These are phyloP conservation scores for Polyploca ridens DNA, from an alignment of 2,888 invertebrate species.

Conservation along the genomic window DNA sequence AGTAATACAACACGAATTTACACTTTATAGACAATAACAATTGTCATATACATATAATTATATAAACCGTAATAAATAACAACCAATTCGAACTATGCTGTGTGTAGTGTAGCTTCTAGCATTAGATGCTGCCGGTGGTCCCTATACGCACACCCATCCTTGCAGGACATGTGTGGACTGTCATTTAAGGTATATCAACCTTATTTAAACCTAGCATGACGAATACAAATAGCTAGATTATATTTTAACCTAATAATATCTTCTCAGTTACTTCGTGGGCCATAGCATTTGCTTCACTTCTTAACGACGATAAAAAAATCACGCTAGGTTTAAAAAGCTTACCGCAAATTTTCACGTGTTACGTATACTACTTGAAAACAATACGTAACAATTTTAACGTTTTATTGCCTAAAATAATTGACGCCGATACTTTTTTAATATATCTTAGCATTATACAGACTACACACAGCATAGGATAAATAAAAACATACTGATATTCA, in stretches of 20 bases:
- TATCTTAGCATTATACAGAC: not conserved
- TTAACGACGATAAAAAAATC: too few species aligned
- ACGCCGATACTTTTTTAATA: not conserved
- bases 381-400: not conserved
- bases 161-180: not conserved
- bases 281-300: too few species aligned
- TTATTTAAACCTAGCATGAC: not conserved
- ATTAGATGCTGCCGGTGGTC: slow-evolving; percentile 7
- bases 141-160: not conserved
- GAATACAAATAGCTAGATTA: not conserved
- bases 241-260: not conserved
- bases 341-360: not conserved
- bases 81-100: slow-evolving; percentile 25
- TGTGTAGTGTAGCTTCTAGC: slow-evolving; percentile 15
- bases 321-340: not conserved
- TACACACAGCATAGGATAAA: slow-evolving; percentile 8
- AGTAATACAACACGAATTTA: slow-evolving; percentile 48
- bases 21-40: slow-evolving; percentile 41
- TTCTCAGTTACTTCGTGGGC: not conserved
- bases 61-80: slow-evolving; percentile 33
- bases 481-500: not conserved
- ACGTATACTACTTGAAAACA: not conserved
- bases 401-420: slow-evolving; percentile 10
- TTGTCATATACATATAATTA: slow-evolving; percentile 31
- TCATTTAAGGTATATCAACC: not conserved